A percentile compares a stretch with the other conserved stretches of the same genome.
Conservation (phyloP, 1,140 invertebrate species). For the Pteromalus puparum region DNA sequence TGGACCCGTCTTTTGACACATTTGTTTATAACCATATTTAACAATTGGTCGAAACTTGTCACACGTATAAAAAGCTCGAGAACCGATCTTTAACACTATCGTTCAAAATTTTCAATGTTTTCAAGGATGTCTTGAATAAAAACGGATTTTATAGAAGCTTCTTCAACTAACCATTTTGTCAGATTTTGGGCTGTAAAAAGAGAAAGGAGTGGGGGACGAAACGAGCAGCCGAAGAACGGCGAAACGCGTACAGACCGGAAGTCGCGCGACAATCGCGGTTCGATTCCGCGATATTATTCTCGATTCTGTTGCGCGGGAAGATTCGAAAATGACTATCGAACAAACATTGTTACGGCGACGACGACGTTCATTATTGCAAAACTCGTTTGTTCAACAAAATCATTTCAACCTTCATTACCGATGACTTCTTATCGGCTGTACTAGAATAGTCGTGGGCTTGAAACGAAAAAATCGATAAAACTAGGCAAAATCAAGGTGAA, state of each 20-base stretch:
- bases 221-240: background rate
- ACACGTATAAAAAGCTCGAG: background rate
- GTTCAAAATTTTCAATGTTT: conserved; percentile 18
- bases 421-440: background rate
- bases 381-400: background rate
- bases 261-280: background rate
- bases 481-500: background rate
- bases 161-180: conserved; percentile 52
- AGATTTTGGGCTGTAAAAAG: conserved; percentile 33
- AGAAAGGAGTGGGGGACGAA: background rate
- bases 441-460: too few relatives aligned
- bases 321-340: background rate
- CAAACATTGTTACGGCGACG: background rate
- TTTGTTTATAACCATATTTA: conserved; percentile 24
- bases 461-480: background rate
- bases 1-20: background rate
- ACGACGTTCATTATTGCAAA: background rate
- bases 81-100: background rate
- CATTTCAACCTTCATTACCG: background rate
- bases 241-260: background rate
- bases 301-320: background rate
- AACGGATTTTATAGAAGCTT: conserved; percentile 32
- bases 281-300: background rate
- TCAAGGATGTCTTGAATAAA: conserved; percentile 38
- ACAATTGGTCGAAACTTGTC: background rate